phyloP scores from a whole-genome alignment of 2,113 vertebrate species.

The Reinhardtius hippoglossoides region DNA sequence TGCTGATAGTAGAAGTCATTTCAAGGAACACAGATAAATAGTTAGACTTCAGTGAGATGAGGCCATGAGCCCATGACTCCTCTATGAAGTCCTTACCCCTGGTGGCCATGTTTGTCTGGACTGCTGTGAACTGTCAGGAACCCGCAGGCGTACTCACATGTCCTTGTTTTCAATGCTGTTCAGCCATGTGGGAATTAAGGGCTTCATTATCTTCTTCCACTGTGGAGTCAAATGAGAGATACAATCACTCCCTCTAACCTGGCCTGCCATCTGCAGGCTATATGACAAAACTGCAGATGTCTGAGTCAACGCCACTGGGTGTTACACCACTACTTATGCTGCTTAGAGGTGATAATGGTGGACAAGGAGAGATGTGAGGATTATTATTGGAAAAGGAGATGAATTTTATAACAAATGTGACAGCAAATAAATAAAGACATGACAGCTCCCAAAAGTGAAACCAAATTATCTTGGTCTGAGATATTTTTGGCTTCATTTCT shows the following conservation, averaged over 20 bases:
- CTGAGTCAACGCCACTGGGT: background rate
- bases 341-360: background rate
- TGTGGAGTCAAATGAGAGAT: background rate
- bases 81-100: background rate
- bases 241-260: background rate
- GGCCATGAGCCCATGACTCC: background rate
- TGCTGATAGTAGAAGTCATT: too few species aligned
- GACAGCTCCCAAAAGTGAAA: too few species aligned
- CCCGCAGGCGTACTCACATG: background rate
- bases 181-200: background rate
- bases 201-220: background rate
- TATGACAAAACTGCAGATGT: background rate
- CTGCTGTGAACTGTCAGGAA: background rate
- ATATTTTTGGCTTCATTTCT: too few species aligned
- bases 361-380: background rate
- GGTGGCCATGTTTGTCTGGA: background rate
- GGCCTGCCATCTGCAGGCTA: conserved; percentile 53
- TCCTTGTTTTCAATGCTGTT: background rate
- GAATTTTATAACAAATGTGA: too few species aligned
- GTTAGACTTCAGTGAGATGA: too few species aligned
- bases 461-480: too few species aligned
- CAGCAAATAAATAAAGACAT: too few species aligned
- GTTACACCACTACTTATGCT: background rate
- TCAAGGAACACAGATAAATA: too few species aligned
- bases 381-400: too few species aligned